Evolutionary conservation across 2,797 vertebrate genomes (phyloP).

Genomic region (Manis pentadactyla): DNA sequence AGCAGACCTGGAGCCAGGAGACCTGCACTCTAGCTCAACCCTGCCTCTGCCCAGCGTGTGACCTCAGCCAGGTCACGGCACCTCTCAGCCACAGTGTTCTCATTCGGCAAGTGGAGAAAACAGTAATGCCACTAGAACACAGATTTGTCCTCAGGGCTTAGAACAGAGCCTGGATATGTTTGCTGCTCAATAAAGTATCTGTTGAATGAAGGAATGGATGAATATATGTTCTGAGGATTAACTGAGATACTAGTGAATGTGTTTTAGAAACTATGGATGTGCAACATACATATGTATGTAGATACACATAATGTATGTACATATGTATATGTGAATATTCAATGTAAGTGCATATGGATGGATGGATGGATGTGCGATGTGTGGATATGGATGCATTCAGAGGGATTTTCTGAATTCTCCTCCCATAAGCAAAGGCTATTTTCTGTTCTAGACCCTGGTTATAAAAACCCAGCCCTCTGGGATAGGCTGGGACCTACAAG

Average conservation of each 20-base stretch:
- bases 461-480: background rate
- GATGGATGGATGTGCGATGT: too few relatives aligned
- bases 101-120: constrained; percentile 8
- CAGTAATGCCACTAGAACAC: background rate
- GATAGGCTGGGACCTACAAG: background rate
- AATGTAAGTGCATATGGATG: background rate
- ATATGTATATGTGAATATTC: too few relatives aligned
- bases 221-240: background rate
- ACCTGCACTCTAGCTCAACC: background rate
- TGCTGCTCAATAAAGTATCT: background rate
- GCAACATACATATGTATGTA: background rate
- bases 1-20: background rate
- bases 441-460: background rate
- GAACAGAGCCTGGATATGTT: background rate
- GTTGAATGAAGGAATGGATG: background rate
- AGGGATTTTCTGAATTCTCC: background rate
- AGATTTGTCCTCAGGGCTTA: background rate
- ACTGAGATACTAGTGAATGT: background rate
- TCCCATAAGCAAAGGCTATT: background rate
- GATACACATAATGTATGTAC: background rate
- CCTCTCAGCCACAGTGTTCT: background rate
- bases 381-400: background rate
- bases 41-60: background rate
- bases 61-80: background rate
- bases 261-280: background rate